Conservation (phyloP, 2,113 vertebrate species). For the Mesocricetus auratus region DNA sequence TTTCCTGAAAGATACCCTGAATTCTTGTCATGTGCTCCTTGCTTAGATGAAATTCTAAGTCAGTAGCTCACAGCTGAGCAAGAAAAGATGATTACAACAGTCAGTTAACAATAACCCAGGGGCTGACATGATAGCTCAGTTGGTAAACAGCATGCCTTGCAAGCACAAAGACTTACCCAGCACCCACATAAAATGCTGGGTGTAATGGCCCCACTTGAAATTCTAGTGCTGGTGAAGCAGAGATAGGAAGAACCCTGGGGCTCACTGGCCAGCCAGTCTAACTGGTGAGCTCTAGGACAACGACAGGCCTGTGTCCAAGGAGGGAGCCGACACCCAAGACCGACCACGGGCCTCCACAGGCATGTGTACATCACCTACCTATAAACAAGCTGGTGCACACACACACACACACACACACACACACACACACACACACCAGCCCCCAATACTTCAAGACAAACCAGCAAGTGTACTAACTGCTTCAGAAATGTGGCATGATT, state of each 20-base stretch:
- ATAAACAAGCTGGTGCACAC: not conserved
- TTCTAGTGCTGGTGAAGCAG: not conserved
- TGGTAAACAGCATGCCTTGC: not conserved
- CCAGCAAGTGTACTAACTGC: not conserved
- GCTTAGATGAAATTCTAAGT: conserved; percentile 10
- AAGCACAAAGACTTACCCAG: too few species aligned
- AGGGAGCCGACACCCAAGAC: not conserved
- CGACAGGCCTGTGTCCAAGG: not conserved
- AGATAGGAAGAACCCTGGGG: not conserved
- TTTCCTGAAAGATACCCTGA: conserved; percentile 33
- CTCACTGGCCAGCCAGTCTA: not conserved
- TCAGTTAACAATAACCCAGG: not conserved
- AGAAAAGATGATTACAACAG: conserved; percentile 39
- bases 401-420: not conserved
- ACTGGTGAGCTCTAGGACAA: not conserved
- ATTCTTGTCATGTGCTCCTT: not conserved
- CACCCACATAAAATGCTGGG: not conserved
- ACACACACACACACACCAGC: not conserved
- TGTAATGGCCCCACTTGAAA: not conserved
- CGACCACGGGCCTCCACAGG: not conserved
- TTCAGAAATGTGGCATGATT: conserved; percentile 28
- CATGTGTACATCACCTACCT: not conserved
- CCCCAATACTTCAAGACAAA: not conserved
- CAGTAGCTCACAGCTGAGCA: not conserved
- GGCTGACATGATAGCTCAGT: not conserved